Evolutionary conservation across 1,140 invertebrate genomes (phyloP), one percentile per base, ranked within the genome.

Genomic region (Coelopa frigida): DNA sequence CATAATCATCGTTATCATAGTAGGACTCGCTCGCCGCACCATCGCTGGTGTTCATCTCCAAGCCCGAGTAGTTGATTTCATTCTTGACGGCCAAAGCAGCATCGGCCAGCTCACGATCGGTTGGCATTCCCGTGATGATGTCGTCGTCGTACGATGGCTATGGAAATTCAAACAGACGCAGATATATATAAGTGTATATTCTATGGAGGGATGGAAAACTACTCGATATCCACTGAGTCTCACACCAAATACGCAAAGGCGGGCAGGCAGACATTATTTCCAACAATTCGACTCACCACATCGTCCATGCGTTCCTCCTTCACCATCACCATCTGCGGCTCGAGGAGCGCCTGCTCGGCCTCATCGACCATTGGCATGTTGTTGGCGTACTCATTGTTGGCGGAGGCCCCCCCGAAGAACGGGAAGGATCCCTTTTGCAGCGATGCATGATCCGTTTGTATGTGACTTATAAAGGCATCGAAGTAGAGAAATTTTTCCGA

Each of bases 241-340:
- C n/a, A n/a, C n/a, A n/a, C n/a, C n/a, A n/a, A n/a, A n/a, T n/a
- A n/a, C n/a, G n/a, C n/a, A n/a, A n/a, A n/a, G n/a, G n/a, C n/a
- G n/a, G n/a, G n/a, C n/a, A n/a, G n/a, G n/a, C n/a, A n/a, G n/a
- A n/a, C n/a, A n/a, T n/a, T n/a, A n/a, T n/a, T n/a, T n/a, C n/a
- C n/a, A n/a, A n/a, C n/a, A n/a, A n/a, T n/a, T n/a, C n/a, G n/a
- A n/a, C n/a, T n/a, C n/a, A n/a, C n/a, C n/a, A n/a, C n/a, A n/a
- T 41, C 37, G 7, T 41, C 43, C 15, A 41, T 15, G 10, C 26
- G 29, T 41, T 50, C 48, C 18, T 50, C 62, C 35, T 66, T 63
- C 32, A 66, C 61, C 38, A 66, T 66, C 18, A 66, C 62, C 60
- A 62, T 66, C 26, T 66, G 62, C 8, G 62, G 62, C 48, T 55